phyloP scores from a whole-genome alignment of 2,888 invertebrate species.

The Tenthredo notha region DNA sequence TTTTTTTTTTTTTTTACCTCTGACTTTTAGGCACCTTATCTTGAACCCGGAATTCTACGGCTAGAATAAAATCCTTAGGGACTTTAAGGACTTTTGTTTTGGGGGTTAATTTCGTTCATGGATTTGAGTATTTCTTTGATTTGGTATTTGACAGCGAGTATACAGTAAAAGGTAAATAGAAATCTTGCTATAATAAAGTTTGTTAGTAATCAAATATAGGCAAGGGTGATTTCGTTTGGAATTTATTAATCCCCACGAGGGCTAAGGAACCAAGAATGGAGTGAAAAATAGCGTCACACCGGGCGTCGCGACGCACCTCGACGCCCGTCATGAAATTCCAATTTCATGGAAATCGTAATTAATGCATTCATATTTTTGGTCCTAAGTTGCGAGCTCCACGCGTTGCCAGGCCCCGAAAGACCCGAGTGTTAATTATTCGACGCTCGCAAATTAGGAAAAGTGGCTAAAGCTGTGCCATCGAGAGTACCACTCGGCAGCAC shows the following conservation, averaged over 20 bases:
- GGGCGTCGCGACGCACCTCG: constrained; percentile 45
- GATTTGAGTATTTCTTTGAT: background rate
- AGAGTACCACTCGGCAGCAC: background rate
- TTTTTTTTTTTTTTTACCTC: constrained; percentile 67
- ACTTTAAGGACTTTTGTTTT: background rate
- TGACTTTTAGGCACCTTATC: constrained; percentile 65
- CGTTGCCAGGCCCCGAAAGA: constrained; percentile 29
- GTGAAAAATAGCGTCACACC: constrained; percentile 47
- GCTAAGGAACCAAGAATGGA: background rate
- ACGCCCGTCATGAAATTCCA: constrained; percentile 53
- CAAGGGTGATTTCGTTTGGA: constrained; percentile 33
- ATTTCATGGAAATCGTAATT: constrained; percentile 52
- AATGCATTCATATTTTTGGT: constrained; percentile 53
- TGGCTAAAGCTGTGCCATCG: constrained; percentile 22
- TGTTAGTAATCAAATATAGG: constrained; percentile 37
- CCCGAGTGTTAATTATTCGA: constrained; percentile 42
- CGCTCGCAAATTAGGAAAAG: constrained; percentile 34
- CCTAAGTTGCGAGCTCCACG: constrained; percentile 11
- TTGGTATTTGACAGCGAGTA: background rate
- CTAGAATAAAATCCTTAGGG: constrained; percentile 7
- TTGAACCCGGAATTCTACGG: constrained; percentile 30
- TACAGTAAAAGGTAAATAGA: constrained; percentile 8
- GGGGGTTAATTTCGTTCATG: background rate
- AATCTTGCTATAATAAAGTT: constrained; percentile 25
- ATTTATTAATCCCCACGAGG: constrained; percentile 46